Evolutionary conservation across 2,888 invertebrate species (phyloP).

Genomic region (Apoderus coryli): DNA sequence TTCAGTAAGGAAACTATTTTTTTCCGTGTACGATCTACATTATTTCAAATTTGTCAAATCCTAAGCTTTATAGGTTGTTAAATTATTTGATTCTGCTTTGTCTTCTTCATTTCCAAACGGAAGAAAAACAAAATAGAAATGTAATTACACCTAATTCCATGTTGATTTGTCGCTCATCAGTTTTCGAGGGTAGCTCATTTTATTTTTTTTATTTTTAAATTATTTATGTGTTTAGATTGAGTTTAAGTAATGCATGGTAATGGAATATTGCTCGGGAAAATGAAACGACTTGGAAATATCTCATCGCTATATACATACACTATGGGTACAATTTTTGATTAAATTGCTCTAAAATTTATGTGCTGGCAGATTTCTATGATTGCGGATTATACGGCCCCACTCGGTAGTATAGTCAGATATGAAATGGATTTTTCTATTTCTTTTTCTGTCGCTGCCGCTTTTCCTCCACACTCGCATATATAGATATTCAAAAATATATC

Average conservation of each 20-base stretch:
- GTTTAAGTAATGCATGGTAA: slow-evolving; percentile 30
- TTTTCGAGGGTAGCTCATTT: too few species aligned
- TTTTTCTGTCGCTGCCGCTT: too few species aligned
- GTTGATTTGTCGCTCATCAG: slow-evolving; percentile 24
- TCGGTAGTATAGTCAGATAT: too few species aligned
- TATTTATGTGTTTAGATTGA: slow-evolving; percentile 31
- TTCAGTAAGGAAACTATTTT: too few species aligned
- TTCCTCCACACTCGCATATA: too few species aligned
- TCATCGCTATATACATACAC: slow-evolving; percentile 17
- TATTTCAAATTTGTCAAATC: too few species aligned
- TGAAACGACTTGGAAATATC: slow-evolving; percentile 26
- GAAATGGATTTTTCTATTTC: too few species aligned
- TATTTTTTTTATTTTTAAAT: too few species aligned
- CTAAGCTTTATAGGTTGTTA: too few species aligned
- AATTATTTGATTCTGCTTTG: too few species aligned
- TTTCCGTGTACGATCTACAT: too few species aligned
- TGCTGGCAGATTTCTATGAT: slow-evolving; percentile 8
- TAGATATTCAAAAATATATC: too few species aligned
- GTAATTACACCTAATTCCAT: slow-evolving; percentile 25
- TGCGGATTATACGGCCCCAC: neutral
- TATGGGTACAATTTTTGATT: slow-evolving; percentile 25
- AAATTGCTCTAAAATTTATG: slow-evolving; percentile 29
- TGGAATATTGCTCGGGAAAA: slow-evolving; percentile 27
- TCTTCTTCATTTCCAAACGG: slow-evolving; percentile 4
- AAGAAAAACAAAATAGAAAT: slow-evolving; percentile 20